Base-by-base conservation (phyloP, 2,113 vertebrate genomes). In the Microtus oregoni region DNA sequence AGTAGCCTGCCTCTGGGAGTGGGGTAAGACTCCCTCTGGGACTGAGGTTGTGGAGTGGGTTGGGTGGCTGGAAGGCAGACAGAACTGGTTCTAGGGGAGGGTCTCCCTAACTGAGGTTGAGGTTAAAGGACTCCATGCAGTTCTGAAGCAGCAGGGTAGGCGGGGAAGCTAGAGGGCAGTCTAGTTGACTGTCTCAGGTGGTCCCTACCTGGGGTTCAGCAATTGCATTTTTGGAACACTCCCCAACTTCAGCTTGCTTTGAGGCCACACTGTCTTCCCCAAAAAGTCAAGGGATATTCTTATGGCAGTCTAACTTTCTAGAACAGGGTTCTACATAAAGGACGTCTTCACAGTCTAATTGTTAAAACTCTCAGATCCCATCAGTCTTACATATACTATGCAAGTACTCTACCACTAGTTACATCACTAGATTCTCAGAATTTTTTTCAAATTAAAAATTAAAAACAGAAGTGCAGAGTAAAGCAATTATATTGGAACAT, bases 401-500 rank as follows among this genome's bases (percentile, higher is more conserved):
- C 7, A 77, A 79, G 41, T 20, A 30, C 19, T 77, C 32, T 38
- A 77, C 72, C 61, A 77, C 41, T n/a, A 63, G 75, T 41, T 78
- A 78, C 30, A 77, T 50, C 32, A 35, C 32, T 19, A 52, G 58
- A 32, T 13, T 20, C 50, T 82, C 19, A 90, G 28, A 19, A 12
- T n/a, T 89, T 83, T 58, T 90, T 83, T 65, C 72, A 96, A 91
- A 30, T 63, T 63, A 38, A 88, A 94, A 85, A 92, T 63, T 63
- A 38, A 88, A 94, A 85, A 92, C 2, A 94, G 81, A 92, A 91
- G 50, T 88, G 70, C 24, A 85, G 78, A 95, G 73, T 94, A 91
- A 96, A 72, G 73, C 26, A 93, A 82, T 86, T 77, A 92, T 52
- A 92, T n/a, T 44, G 52, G 96, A 91, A 92, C 26, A 73, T 32